These are phyloP conservation scores for Engraulis encrasicolus DNA, from an alignment of 2,113 vertebrate species.

Conservation along the genomic window DNA sequence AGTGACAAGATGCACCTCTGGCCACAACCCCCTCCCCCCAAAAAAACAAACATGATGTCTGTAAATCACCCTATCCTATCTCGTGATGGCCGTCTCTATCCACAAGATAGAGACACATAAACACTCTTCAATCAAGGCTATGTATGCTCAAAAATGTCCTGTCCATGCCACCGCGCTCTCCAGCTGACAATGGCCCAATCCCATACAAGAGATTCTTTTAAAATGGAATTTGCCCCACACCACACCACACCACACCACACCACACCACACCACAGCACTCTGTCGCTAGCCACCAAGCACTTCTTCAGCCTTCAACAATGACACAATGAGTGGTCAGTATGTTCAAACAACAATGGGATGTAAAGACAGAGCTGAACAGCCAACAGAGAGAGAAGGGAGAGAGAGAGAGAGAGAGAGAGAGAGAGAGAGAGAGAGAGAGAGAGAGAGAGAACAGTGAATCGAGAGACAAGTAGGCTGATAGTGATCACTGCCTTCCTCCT, in stretches of 20 bases:
- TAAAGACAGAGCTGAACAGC: neutral
- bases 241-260: too few relatives aligned
- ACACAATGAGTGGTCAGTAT: constrained; percentile 19
- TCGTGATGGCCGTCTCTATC: neutral
- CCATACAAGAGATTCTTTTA: neutral
- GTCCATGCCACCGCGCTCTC: neutral
- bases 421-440: neutral
- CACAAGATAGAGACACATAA: neutral
- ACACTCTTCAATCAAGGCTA: neutral
- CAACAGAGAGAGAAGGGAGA: neutral
- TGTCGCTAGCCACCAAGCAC: neutral
- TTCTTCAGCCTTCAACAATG: neutral
- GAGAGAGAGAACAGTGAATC: neutral
- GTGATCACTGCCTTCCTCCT: constrained; percentile 21
- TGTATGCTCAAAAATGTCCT: neutral
- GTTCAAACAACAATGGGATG: constrained; percentile 11
- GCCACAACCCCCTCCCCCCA: too few relatives aligned
- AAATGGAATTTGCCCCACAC: neutral
- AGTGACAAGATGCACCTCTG: too few relatives aligned
- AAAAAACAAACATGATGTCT: neutral
- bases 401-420: too few relatives aligned
- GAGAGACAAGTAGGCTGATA: constrained; percentile 27
- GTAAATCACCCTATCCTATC: neutral
- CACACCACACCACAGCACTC: too few relatives aligned
- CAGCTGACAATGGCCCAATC: neutral